A percentile compares a stretch with the other conserved stretches of the same genome.
Conservation (phyloP, 2,888 invertebrate genomes). For the Zelleria hepariella region DNA sequence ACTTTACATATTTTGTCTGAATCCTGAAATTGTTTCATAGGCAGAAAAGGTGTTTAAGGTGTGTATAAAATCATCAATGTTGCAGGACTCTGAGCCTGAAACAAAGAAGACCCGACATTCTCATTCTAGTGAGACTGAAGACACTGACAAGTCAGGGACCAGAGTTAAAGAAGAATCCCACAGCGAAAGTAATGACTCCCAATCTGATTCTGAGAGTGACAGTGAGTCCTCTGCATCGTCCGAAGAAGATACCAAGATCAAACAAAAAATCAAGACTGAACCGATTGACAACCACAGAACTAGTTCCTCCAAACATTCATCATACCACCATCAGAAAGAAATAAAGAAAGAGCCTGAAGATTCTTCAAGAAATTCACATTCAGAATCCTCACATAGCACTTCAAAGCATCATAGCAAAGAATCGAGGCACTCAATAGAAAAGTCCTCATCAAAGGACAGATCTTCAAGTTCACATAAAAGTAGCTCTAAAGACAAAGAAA, state of each 20-base stretch:
- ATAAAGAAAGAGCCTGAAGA: slow-evolving; percentile 23
- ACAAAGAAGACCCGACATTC: slow-evolving; percentile 39
- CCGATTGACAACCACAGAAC: slow-evolving; percentile 22
- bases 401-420: slow-evolving; percentile 30
- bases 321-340: slow-evolving; percentile 25
- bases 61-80: background rate
- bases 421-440: slow-evolving; percentile 29
- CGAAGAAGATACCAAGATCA: slow-evolving; percentile 35
- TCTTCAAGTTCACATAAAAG: slow-evolving; percentile 19
- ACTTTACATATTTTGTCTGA: background rate
- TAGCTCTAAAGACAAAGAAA: slow-evolving; percentile 31
- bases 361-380: slow-evolving; percentile 25
- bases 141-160: slow-evolving; percentile 25
- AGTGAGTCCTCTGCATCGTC: slow-evolving; percentile 45
- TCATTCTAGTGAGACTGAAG: slow-evolving; percentile 38
- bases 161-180: slow-evolving; percentile 31
- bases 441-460: slow-evolving; percentile 32
- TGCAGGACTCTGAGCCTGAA: slow-evolving; percentile 47
- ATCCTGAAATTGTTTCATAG: background rate
- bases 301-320: slow-evolving; percentile 31
- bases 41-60: background rate
- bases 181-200: slow-evolving; percentile 28
- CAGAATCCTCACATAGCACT: slow-evolving; percentile 25
- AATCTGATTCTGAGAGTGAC: slow-evolving; percentile 34
- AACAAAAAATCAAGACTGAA: slow-evolving; percentile 39